phyloP scores from a whole-genome alignment of 37 sponge, comb jelly and placozoan species.

The Axinella damicornis region DNA sequence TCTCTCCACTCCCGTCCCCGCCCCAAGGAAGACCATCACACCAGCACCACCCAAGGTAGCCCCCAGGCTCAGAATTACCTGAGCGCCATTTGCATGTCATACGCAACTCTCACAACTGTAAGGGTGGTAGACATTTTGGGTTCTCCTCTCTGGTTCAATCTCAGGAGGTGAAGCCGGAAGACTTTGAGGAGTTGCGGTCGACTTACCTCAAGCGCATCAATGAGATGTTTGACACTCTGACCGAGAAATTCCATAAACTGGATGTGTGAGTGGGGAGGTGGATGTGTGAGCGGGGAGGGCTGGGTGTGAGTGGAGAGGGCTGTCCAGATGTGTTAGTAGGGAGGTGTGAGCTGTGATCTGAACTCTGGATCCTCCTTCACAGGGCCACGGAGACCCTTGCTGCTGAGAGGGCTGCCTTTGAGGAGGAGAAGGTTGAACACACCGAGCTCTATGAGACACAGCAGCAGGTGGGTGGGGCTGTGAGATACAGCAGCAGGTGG shows the following conservation, averaged over 20 bases:
- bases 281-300: not conserved
- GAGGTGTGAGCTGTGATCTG: too few species aligned
- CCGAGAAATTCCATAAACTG: slow-evolving; percentile 56
- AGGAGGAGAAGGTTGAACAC: slow-evolving; percentile 63
- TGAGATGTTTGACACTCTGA: slow-evolving; percentile 68
- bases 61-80: too few species aligned
- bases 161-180: slow-evolving; percentile 49
- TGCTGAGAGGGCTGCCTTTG: slow-evolving; percentile 68
- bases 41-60: slow-evolving; percentile 42
- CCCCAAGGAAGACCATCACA: slow-evolving; percentile 49
- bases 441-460: slow-evolving; percentile 68
- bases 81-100: not conserved
- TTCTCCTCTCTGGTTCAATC: not conserved
- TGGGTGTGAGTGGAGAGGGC: not conserved
- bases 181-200: slow-evolving; percentile 60
- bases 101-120: not conserved
- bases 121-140: not conserved
- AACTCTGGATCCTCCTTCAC: not conserved
- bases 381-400: slow-evolving; percentile 49
- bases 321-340: not conserved
- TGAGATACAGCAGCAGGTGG: too few species aligned
- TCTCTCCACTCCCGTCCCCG: slow-evolving; percentile 59
- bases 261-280: slow-evolving; percentile 51
- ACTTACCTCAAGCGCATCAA: slow-evolving; percentile 47
- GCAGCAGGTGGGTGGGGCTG: slow-evolving; percentile 66